Conservation (phyloP, 2,113 vertebrate genomes). For the Megalops atlanticus region DNA sequence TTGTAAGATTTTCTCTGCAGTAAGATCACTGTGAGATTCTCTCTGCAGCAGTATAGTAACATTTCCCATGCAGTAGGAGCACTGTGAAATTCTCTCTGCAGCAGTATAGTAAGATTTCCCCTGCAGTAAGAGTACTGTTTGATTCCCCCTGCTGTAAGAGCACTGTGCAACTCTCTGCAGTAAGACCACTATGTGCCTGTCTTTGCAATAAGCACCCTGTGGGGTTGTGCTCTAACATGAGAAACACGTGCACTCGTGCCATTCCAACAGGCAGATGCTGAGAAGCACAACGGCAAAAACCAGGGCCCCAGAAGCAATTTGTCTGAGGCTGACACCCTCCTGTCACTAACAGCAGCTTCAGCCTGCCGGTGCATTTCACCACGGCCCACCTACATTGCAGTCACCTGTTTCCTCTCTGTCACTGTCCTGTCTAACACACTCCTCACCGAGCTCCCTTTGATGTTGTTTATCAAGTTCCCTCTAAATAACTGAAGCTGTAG, state of each 20-base stretch:
- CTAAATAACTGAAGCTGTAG: not conserved
- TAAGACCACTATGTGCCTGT: not conserved
- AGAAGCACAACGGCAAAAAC: not conserved
- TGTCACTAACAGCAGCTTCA: not conserved
- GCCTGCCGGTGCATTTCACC: not conserved
- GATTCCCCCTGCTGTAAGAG: not conserved
- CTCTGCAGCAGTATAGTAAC: too few species aligned
- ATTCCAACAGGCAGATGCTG: not conserved
- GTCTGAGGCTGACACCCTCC: not conserved
- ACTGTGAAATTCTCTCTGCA: too few species aligned
- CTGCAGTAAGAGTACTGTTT: not conserved
- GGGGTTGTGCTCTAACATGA: not conserved
- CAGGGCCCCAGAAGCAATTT: not conserved
- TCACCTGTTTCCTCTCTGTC: conserved; percentile 1
- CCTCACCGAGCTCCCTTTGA: not conserved
- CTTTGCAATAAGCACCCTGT: not conserved
- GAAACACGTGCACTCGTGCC: not conserved
- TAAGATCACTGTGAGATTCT: too few species aligned
- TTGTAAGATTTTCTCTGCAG: too few species aligned
- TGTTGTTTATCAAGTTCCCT: not conserved
- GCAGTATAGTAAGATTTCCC: too few species aligned
- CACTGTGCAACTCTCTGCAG: not conserved
- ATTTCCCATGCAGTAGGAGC: too few species aligned
- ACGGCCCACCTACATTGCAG: not conserved
- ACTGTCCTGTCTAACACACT: not conserved